Evolutionary conservation across 2,888 invertebrate species (phyloP), one percentile per base, ranked within the genome.

Genomic region (Lasioglossum figueresi): DNA sequence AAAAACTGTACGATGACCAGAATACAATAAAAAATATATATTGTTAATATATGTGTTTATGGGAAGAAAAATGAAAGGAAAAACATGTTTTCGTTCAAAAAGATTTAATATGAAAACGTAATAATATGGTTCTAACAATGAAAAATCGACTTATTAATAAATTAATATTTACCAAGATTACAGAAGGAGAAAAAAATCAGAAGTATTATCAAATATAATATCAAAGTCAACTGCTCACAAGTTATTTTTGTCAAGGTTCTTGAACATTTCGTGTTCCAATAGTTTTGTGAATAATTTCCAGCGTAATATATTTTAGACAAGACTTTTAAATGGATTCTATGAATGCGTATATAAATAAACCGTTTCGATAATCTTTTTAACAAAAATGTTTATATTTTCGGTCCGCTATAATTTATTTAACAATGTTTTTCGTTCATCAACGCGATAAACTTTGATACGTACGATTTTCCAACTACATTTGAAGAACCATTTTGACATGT

Each of bases 361-460:
- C 10, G 34, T 48, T 31, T 37, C 31, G 31, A 43, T 66, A 84
- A 77, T n/a, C 40, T 76, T 34, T 43, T 72, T 70, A 63, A 79
- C 68, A 52, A 59, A 56, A 74, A 43, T 88, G 45, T 27, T 71
- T 79, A 40, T 27, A 37, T n/a, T 74, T 85, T 59, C 27, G 19
- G 76, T 76, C 86, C 40, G 88, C 80, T 82, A 74, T 80, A 84
- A 90, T 90, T 89, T 89, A 85, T 75, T 90, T 72, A 45, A 82
- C 78, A 78, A 85, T 52, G 81, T 83, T 90, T 90, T 82, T 79
- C 66, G 74, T 70, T 52, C 63, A 76, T 76, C 81, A 77, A 77
- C 78, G 78, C 56, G 83, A 83, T 84, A 79, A 82, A 81, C 81
- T 86, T 80, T 72, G 79, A 86, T 89, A 77, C 68, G 78, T 82